Percentiles rank a stretch among this genome's conserved stretches.
Conservation (phyloP, 2,888 invertebrate genomes). For the Ernsta delagoae region DNA sequence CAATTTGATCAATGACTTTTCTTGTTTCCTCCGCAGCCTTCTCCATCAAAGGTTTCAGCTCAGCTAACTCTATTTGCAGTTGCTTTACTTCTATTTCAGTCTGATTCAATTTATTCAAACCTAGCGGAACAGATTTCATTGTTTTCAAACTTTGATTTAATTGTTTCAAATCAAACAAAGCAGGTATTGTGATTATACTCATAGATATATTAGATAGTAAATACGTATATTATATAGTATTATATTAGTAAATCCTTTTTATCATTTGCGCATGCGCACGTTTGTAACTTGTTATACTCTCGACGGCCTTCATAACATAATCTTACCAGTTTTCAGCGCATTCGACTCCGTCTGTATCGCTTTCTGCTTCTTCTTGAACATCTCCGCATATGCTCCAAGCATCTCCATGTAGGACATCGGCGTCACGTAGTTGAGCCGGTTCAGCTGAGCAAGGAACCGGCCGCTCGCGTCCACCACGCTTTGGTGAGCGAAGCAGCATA, state of each 20-base stretch:
- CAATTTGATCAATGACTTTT: constrained; percentile 91
- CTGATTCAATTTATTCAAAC: constrained; percentile 91
- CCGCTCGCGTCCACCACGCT: constrained; percentile 89
- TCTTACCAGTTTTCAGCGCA: constrained; percentile 85
- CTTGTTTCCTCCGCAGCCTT: constrained; percentile 91
- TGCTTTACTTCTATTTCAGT: constrained; percentile 92
- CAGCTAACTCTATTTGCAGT: constrained; percentile 91
- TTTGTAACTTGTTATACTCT: no score
- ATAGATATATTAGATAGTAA: no score
- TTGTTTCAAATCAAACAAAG: no score
- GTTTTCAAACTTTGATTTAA: background rate
- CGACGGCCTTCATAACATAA: background rate
- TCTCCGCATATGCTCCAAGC: constrained; percentile 90
- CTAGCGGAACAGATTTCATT: constrained; percentile 60
- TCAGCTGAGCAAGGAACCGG: constrained; percentile 88
- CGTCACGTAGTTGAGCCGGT: constrained; percentile 93
- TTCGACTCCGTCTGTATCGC: constrained; percentile 82
- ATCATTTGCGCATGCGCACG: no score
- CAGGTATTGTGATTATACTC: no score
- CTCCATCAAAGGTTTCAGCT: constrained; percentile 92
- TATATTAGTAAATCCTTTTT: no score
- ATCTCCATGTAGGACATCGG: constrained; percentile 95
- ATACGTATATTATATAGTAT: no score
- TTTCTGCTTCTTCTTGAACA: constrained; percentile 89
- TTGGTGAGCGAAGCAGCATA: constrained; percentile 86